Percentiles rank a stretch among this genome's conserved stretches.
These are phyloP conservation scores for Torymus tubicola DNA, from an alignment of 2,888 invertebrate genomes.

Conservation along the genomic window DNA sequence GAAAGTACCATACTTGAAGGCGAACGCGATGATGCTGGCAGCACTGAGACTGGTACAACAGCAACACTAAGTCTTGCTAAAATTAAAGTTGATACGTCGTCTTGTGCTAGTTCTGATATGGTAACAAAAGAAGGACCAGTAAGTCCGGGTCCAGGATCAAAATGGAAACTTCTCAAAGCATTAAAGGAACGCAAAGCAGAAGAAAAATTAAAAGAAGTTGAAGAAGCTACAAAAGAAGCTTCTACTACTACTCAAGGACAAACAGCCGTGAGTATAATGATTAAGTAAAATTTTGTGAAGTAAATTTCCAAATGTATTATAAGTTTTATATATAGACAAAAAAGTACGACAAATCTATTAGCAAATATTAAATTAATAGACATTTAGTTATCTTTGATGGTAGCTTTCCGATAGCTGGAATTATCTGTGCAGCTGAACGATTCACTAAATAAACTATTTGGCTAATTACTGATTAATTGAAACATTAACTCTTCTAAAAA, in stretches of 20 bases:
- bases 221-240: constrained; percentile 71
- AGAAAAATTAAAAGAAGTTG: constrained; percentile 82
- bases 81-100: constrained; percentile 77
- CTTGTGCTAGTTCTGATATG: constrained; percentile 64
- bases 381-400: no score
- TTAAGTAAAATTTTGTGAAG: constrained; percentile 65
- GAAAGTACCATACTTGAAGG: constrained; percentile 74
- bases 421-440: no score
- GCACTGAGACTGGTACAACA: constrained; percentile 70
- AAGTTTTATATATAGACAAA: no score
- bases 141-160: constrained; percentile 83
- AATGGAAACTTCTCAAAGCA: constrained; percentile 94
- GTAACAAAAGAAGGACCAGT: constrained; percentile 62
- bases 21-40: constrained; percentile 70
- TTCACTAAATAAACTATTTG: no score
- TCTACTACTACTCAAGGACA: constrained; percentile 68
- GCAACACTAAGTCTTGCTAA: constrained; percentile 76
- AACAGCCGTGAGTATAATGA: constrained; percentile 75
- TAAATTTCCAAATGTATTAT: no score
- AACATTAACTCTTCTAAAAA: no score
- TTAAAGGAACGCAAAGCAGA: constrained; percentile 93
- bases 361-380: no score
- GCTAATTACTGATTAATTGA: no score
- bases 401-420: no score
- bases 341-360: no score